A percentile compares a stretch with the other conserved stretches of the same genome.
These are phyloP conservation scores for Megastigmus dorsalis DNA, from an alignment of 2,888 invertebrate genomes.

Conservation along the genomic window DNA sequence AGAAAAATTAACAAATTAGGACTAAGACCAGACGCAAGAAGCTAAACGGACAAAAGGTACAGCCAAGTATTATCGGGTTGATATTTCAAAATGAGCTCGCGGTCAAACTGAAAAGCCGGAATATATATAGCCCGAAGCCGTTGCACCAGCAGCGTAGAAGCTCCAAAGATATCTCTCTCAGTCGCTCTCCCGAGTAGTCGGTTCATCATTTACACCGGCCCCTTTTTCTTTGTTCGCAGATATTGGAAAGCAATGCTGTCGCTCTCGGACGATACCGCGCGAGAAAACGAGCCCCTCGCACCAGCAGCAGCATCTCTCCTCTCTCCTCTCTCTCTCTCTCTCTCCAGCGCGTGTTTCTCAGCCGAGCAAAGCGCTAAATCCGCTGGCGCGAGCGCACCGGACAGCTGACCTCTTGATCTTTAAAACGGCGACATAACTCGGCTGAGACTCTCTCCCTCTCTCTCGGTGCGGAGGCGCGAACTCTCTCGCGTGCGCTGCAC, in stretches of 20 bases:
- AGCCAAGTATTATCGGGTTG: too few relatives aligned
- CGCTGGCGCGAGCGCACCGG: too few relatives aligned
- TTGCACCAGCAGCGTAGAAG: not conserved
- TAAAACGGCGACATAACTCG: conserved; percentile 61
- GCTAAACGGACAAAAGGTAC: too few relatives aligned
- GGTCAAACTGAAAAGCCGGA: not conserved
- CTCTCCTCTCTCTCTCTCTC: too few relatives aligned
- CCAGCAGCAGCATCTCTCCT: not conserved
- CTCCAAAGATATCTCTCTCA: not conserved
- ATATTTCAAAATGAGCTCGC: too few relatives aligned
- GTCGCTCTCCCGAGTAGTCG: conserved; percentile 32
- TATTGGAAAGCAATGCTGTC: conserved; percentile 26
- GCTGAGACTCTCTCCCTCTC: too few relatives aligned
- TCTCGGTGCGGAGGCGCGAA: conserved; percentile 56
- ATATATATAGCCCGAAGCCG: not conserved
- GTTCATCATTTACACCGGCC: conserved; percentile 35
- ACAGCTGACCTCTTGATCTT: conserved; percentile 59
- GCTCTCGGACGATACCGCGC: not conserved
- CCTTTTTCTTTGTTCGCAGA: conserved; percentile 39
- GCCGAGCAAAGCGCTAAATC: too few relatives aligned
- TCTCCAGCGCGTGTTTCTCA: too few relatives aligned
- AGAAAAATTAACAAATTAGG: too few relatives aligned
- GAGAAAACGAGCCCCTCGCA: not conserved
- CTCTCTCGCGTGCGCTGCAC: conserved; percentile 44
- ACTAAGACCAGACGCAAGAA: too few relatives aligned